Evolutionary conservation across 2,113 vertebrate genomes (phyloP), one percentile per base, ranked within the genome.

Genomic region (Vulpes vulpes): DNA sequence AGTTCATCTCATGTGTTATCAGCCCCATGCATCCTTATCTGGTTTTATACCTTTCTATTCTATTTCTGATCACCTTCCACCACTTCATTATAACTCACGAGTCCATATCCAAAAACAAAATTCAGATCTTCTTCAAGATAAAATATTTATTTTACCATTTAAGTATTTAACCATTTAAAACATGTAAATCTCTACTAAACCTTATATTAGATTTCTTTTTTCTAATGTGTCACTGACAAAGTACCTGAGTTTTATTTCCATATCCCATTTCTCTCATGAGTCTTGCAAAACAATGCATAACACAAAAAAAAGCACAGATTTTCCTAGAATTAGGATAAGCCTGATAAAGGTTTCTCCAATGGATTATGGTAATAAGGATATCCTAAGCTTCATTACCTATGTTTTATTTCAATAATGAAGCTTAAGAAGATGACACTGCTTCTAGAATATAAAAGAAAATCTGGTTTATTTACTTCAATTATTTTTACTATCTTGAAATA

Each of bases 361-460:
- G 30, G 35, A 55, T 78, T 67, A 71, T 2, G 57, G 30, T 43
- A 74, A 78, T 74, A 87, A 25, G 51, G 23, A 82, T 94, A 51
- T 53, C 62, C 38, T 87, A 76, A 64, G 59, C 16, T 82, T 87
- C 49, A 73, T 38, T 81, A 81, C 4, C 30, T 32, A 81, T 74
- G 23, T 91, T 91, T 94, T 81, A 87, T 87, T 87, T 87, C 32
- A 43, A 65, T 1, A 30, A 94, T 6, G n/a, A 81, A 91, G 74
- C 17, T 38, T 82, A 81, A 90, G 59, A 85, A 85, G 27, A 94
- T 25, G 14, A 76, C 7, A 49, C 23, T n/a, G 38, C 3, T 51
- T 89, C 16, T 22, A 83, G 22, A 91, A 92, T 17, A 62, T 55
- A 49, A 78, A 78, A 87, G 32, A 83, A 76, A 83, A 84, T 55